Percentiles rank a stretch among this genome's conserved stretches.
phyloP scores from a whole-genome alignment of 2,888 invertebrate genomes.

The Lycia hirtaria region DNA sequence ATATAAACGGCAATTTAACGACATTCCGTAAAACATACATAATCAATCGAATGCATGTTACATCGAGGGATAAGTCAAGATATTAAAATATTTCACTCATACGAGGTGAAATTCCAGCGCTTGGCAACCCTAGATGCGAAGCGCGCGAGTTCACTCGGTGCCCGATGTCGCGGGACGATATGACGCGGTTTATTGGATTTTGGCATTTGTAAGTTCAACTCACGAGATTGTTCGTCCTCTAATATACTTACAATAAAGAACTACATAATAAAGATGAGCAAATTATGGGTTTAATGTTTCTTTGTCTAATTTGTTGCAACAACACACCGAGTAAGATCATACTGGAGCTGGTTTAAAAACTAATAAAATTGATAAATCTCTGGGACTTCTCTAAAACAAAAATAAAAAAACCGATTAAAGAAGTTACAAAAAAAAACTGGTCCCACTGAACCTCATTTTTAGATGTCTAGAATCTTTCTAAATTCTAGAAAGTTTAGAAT shows the following conservation, averaged over 20 bases:
- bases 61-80: background rate
- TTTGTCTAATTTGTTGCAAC: too few species aligned
- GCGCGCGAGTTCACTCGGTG: constrained; percentile 2
- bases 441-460: too few species aligned
- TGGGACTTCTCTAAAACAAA: too few species aligned
- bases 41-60: background rate
- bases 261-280: background rate
- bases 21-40: too few species aligned
- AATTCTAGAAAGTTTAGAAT: too few species aligned
- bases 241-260: background rate
- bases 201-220: constrained; percentile 6
- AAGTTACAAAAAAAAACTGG: too few species aligned
- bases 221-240: background rate
- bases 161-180: constrained; percentile 22
- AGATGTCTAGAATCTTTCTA: too few species aligned
- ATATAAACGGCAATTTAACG: too few species aligned
- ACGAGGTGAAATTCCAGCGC: background rate
- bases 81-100: background rate
- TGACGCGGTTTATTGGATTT: constrained; percentile 19
- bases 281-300: background rate
- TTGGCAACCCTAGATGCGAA: background rate
- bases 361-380: too few species aligned
- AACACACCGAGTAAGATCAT: too few species aligned
- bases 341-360: too few species aligned
- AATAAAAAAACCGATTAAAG: too few species aligned